Evolutionary conservation across 2,888 invertebrate genomes (phyloP).

Genomic region (Caenorhabditis virilis): DNA sequence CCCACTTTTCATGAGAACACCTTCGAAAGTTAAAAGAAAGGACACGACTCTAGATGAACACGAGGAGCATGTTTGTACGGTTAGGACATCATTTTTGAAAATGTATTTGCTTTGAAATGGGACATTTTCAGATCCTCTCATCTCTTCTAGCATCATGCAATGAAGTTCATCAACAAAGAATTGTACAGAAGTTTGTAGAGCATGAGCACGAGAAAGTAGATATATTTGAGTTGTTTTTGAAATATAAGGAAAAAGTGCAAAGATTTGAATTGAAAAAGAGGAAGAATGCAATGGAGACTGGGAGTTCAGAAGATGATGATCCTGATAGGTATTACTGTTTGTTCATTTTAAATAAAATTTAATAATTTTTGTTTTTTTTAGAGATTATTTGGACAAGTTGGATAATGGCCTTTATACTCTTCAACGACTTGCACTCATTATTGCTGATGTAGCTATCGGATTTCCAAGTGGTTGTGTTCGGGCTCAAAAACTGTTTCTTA

Average conservation of each 20-base stretch:
- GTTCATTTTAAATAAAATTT: too few species aligned
- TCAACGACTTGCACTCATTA: conserved; percentile 86
- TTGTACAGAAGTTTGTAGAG: conserved; percentile 93
- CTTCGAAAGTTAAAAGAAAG: conserved; percentile 80
- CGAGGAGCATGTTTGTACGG: conserved; percentile 82
- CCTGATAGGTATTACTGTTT: conserved; percentile 20
- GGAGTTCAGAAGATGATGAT: conserved; percentile 41
- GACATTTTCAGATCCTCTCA: conserved; percentile 76
- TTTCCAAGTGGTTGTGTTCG: conserved; percentile 33
- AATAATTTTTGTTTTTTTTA: conserved; percentile 4
- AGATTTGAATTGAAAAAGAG: conserved; percentile 45
- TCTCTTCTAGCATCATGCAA: conserved; percentile 90
- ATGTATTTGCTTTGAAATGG: background rate
- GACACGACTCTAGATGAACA: conserved; percentile 66
- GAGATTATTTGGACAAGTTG: conserved; percentile 76
- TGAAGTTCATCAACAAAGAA: conserved; percentile 85
- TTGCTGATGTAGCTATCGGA: conserved; percentile 73
- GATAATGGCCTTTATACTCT: conserved; percentile 90
- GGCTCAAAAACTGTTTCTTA: conserved; percentile 58
- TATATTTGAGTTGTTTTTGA: conserved; percentile 92
- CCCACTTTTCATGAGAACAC: conserved; percentile 98
- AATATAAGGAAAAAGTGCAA: conserved; percentile 73
- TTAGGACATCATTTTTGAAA: conserved; percentile 16
- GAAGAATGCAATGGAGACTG: conserved; percentile 14
- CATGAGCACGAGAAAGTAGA: conserved; percentile 98